Percentiles rank a stretch among this genome's conserved stretches.
These are phyloP conservation scores for Caradrina kadenii DNA, from an alignment of 2,888 invertebrate genomes.

Conservation along the genomic window DNA sequence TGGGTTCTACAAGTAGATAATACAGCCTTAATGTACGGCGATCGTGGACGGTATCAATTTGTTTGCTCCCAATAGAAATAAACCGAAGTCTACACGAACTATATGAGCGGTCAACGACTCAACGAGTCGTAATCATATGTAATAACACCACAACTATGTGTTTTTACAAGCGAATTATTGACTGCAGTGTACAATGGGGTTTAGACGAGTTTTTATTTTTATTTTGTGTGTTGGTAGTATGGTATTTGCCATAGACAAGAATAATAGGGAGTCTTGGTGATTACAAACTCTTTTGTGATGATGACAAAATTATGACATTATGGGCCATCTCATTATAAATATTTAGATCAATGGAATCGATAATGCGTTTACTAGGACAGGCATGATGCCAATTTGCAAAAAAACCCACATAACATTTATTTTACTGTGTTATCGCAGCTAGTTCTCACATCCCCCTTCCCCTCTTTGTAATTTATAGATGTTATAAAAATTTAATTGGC, in stretches of 20 bases:
- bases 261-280: neutral
- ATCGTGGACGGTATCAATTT: slow-evolving; percentile 64
- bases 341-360: too few relatives aligned
- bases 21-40: slow-evolving; percentile 52
- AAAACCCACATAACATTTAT: slow-evolving; percentile 19
- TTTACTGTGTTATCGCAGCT: slow-evolving; percentile 24
- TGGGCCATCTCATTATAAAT: too few relatives aligned
- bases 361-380: neutral
- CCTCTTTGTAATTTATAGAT: slow-evolving; percentile 29
- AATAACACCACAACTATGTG: slow-evolving; percentile 67
- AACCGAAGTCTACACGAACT: slow-evolving; percentile 60
- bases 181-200: slow-evolving; percentile 53
- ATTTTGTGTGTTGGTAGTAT: neutral
- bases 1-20: slow-evolving; percentile 64
- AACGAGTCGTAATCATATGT: slow-evolving; percentile 75
- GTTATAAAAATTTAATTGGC: slow-evolving; percentile 40
- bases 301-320: neutral
- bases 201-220: slow-evolving; percentile 34
- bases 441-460: slow-evolving; percentile 24
- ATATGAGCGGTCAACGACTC: slow-evolving; percentile 77
- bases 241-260: neutral
- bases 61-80: slow-evolving; percentile 63
- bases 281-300: neutral
- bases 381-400: neutral
- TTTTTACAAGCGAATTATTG: slow-evolving; percentile 69